Conservation (phyloP, 2,888 invertebrate genomes). For the Pheosia tremula region DNA sequence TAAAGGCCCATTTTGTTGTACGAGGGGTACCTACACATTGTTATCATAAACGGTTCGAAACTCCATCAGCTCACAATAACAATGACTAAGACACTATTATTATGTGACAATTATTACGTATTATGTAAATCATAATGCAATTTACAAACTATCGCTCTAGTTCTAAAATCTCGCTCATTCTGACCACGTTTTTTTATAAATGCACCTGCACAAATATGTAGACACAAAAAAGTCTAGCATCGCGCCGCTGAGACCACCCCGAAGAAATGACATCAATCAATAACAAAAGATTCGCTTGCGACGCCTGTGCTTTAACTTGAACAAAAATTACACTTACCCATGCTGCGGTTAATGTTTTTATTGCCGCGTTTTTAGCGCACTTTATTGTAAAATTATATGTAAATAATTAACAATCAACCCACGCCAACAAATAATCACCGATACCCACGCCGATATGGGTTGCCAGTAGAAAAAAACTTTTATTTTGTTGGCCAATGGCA, state of each 20-base stretch:
- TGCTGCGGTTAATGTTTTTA: conserved; percentile 42
- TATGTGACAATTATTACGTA: conserved; percentile 1
- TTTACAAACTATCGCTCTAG: conserved; percentile 22
- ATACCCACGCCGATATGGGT: conserved; percentile 79
- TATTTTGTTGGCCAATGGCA: too few species aligned
- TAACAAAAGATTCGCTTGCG: conserved; percentile 55
- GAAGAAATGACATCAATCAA: conserved; percentile 68
- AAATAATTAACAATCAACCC: conserved; percentile 66
- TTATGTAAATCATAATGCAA: conserved; percentile 4
- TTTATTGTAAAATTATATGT: conserved; percentile 39
- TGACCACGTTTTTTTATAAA: conserved; percentile 27
- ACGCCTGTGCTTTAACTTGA: conserved; percentile 20
- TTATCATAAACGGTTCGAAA: too few species aligned
- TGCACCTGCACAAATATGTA: conserved; percentile 49
- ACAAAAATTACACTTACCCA: conserved; percentile 57
- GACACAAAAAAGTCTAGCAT: conserved; percentile 50
- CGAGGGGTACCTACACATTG: neutral
- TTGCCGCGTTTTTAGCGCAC: conserved; percentile 36
- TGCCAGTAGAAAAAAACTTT: conserved; percentile 51
- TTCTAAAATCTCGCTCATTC: conserved; percentile 26
- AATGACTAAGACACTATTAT: conserved; percentile 4
- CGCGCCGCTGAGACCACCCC: conserved; percentile 56
- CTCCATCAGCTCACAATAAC: neutral
- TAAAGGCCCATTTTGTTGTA: neutral
- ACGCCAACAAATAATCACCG: conserved; percentile 71